Conservation (phyloP, 2,797 vertebrate species). For the Sebastes kiyomatsui region DNA sequence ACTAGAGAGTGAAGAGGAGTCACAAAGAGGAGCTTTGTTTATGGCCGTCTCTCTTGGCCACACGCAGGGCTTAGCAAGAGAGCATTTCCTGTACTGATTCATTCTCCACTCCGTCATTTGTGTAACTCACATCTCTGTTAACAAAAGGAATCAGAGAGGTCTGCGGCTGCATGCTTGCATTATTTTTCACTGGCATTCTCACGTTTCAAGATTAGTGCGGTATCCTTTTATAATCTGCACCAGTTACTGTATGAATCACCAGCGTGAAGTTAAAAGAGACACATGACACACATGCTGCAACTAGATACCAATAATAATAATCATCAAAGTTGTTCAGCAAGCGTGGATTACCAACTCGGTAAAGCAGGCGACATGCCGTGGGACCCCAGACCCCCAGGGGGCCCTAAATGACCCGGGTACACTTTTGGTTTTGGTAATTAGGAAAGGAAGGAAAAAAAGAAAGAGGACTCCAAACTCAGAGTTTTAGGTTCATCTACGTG, state of each 20-base stretch:
- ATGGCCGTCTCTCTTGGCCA: conserved; percentile 79
- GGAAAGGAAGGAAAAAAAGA: neutral
- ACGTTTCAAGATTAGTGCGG: conserved; percentile 25
- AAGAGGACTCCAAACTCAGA: neutral
- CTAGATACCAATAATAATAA: neutral
- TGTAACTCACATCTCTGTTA: conserved; percentile 71
- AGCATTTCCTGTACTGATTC: conserved; percentile 82
- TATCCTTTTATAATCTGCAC: conserved; percentile 21
- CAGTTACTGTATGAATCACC: conserved; percentile 17
- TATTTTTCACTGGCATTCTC: conserved; percentile 53
- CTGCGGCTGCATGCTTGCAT: conserved; percentile 24
- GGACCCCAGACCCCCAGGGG: neutral
- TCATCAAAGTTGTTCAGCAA: neutral
- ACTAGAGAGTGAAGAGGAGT: conserved; percentile 58
- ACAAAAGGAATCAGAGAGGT: conserved; percentile 54
- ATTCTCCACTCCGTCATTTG: conserved; percentile 69
- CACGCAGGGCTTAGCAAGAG: conserved; percentile 78
- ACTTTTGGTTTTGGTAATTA: neutral
- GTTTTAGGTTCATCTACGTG: neutral
- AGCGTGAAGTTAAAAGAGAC: neutral
- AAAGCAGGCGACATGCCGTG: neutral
- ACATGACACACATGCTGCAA: neutral
- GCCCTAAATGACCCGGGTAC: neutral
- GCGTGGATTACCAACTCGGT: neutral
- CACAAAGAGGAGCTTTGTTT: conserved; percentile 83